Percentiles rank a stretch among this genome's conserved stretches.
Conservation (phyloP, 1,140 invertebrate species). For the Ephestia elutella region DNA sequence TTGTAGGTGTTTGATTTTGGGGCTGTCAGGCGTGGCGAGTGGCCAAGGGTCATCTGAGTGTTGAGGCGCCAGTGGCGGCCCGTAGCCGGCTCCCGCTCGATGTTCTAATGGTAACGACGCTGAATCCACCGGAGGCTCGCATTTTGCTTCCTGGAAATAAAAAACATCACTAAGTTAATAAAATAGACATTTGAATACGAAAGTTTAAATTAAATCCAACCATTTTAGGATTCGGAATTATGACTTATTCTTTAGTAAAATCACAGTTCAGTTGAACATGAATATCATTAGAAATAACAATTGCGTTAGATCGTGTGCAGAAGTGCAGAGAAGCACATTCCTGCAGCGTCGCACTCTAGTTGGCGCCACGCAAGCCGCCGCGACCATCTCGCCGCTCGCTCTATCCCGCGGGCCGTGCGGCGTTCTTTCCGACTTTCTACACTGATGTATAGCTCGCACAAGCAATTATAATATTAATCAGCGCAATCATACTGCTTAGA, state of each 20-base stretch:
- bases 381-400: slow-evolving; percentile 18
- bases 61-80: slow-evolving; percentile 78
- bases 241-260: too few species aligned
- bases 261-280: neutral
- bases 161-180: slow-evolving; percentile 18
- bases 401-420: slow-evolving; percentile 30
- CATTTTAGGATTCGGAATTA: too few species aligned
- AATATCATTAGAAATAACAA: neutral
- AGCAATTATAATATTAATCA: slow-evolving; percentile 72
- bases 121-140: slow-evolving; percentile 85
- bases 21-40: slow-evolving; percentile 86
- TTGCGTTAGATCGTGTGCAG: slow-evolving; percentile 9
- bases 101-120: slow-evolving; percentile 87
- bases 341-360: slow-evolving; percentile 62
- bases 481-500: slow-evolving; percentile 53
- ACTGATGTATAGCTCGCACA: slow-evolving; percentile 62
- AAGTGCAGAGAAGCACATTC: slow-evolving; percentile 43
- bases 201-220: too few species aligned
- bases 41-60: slow-evolving; percentile 87
- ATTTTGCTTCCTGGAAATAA: slow-evolving; percentile 79
- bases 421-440: slow-evolving; percentile 71
- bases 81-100: slow-evolving; percentile 79
- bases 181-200: neutral
- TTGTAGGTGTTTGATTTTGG: slow-evolving; percentile 92
- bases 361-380: slow-evolving; percentile 44